These are phyloP conservation scores for Mimachlamys varia DNA, from an alignment of 2,888 invertebrate genomes.

Conservation along the genomic window DNA sequence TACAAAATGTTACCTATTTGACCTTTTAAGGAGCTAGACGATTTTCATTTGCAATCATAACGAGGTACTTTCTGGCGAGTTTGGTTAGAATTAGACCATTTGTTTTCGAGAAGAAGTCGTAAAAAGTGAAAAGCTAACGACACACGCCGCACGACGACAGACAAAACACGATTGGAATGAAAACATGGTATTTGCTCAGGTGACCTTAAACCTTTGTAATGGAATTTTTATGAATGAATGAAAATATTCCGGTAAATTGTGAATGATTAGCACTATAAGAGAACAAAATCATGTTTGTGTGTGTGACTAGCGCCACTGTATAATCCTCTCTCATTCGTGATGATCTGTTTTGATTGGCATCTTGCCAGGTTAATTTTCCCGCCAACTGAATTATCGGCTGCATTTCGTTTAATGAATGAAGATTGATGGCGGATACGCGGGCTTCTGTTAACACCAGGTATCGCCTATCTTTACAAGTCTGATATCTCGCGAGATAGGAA, in stretches of 20 bases:
- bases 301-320: not conserved
- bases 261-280: not conserved
- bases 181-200: too few relatives aligned
- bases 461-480: not conserved
- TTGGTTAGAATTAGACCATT: too few relatives aligned
- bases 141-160: too few relatives aligned
- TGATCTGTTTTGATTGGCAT: not conserved
- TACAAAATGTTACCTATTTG: too few relatives aligned
- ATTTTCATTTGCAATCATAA: too few relatives aligned
- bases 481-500: not conserved
- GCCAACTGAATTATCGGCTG: not conserved
- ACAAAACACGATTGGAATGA: too few relatives aligned
- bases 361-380: conserved; percentile 10
- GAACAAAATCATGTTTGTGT: not conserved
- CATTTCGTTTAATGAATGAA: not conserved
- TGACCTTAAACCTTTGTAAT: too few relatives aligned
- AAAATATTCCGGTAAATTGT: not conserved
- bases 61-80: too few relatives aligned
- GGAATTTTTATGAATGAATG: too few relatives aligned
- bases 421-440: not conserved
- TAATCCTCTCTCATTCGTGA: not conserved
- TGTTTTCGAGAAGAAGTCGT: too few relatives aligned
- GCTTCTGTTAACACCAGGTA: not conserved
- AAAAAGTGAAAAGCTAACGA: too few relatives aligned
- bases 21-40: too few relatives aligned